Percentiles rank a stretch among this genome's conserved stretches.
Conservation (phyloP, 2,888 invertebrate species). For the Mamestra brassicae region DNA sequence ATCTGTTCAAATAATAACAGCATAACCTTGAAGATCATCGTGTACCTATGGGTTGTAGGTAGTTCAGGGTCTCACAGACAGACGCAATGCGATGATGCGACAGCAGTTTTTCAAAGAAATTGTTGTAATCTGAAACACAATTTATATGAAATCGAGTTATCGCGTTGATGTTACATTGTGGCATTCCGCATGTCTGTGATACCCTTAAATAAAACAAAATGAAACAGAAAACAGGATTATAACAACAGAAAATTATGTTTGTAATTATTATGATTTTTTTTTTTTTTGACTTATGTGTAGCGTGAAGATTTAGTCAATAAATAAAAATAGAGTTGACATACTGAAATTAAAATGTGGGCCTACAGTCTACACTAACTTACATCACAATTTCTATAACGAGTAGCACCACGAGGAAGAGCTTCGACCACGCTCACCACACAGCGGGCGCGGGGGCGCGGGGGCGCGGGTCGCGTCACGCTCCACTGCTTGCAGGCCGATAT, state of each 20-base stretch:
- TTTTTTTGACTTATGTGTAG: too few species aligned
- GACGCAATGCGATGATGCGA: too few species aligned
- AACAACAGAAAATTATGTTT: too few species aligned
- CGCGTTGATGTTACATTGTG: not conserved
- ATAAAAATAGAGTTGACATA: not conserved
- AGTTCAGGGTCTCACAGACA: not conserved
- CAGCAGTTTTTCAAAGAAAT: too few species aligned
- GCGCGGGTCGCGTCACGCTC: not conserved
- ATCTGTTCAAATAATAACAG: not conserved
- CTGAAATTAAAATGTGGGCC: too few species aligned
- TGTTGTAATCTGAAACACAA: not conserved
- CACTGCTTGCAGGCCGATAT: not conserved
- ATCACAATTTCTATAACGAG: not conserved
- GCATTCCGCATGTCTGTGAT: not conserved
- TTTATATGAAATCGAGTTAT: not conserved
- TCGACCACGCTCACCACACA: not conserved
- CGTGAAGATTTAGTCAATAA: not conserved
- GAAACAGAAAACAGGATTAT: too few species aligned
- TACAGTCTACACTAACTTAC: not conserved
- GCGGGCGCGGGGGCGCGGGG: too few species aligned
- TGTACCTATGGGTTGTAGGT: not conserved
- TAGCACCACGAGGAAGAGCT: not conserved
- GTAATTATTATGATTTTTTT: too few species aligned
- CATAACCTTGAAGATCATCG: not conserved
- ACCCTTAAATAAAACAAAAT: not conserved